Base-by-base conservation (phyloP, 2,888 invertebrate genomes). In the Ormyrus nitidulus region DNA sequence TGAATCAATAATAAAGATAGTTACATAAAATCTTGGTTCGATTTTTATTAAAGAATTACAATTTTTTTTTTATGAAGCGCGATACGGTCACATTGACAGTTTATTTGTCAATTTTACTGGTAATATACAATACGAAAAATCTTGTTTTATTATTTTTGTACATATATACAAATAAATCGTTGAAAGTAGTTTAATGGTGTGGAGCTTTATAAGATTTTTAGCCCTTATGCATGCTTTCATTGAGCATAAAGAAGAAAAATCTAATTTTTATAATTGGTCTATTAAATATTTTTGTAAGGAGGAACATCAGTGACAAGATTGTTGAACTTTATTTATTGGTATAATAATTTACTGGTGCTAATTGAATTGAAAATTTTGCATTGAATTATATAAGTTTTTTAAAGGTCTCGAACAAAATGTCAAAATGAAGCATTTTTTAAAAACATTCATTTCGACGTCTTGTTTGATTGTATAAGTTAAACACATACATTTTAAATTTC, bases 221-320 rank as follows among this genome's bases (percentile, higher is more conserved):
- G 73, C 54, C 66, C 70, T 70, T 79, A 76, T 83, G 73, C 71
- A 82, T 83, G 78, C 72, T 76, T 83, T 73, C 48, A 71, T 56
- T 53, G 53, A 81, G 77, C 79, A 53, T 79, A 59, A 71, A 79
- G 58, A 76, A 73, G 48, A 79, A 82, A 77, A 83, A 72, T 79
- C 68, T 80, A 76, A 83, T 79, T 82, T 84, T 82, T 75, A 83
- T 83, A 83, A 85, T 86, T 84, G 82, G 84, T 85, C 82, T 84
- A 86, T 84, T 84, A 51, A 72, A 76, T 80, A 80, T 80, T 79
- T 72, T 80, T 80, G 69, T 64, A 66, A 80, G 76, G 48, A 78
- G 73, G 74, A 51, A 68, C 62, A 34, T 68, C 46, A 77, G 62
- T 66, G 71, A 76, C n/a, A 66, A 34, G 4, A 58, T 68, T n/a